Percentiles rank a stretch among this genome's conserved stretches.
Conservation (phyloP, 2,113 vertebrate species). For the Syngnathus typhle region DNA sequence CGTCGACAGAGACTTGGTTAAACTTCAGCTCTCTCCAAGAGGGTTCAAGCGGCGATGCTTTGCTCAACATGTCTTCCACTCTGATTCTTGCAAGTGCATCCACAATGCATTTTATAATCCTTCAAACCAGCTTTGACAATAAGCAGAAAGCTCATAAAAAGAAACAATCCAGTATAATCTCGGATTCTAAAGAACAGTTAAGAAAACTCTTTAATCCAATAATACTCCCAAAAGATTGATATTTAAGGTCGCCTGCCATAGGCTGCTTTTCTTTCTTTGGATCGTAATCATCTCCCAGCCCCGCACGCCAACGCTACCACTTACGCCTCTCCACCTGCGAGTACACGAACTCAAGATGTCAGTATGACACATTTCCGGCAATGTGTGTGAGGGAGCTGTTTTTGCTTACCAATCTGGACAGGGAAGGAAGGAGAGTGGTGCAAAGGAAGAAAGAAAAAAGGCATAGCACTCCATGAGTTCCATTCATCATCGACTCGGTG, state of each 20-base stretch:
- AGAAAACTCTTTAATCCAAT: conserved; percentile 47
- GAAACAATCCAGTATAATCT: conserved; percentile 66
- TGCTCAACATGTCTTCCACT: conserved; percentile 40
- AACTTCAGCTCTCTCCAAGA: neutral
- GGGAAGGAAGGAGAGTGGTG: conserved; percentile 7
- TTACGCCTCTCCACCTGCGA: conserved; percentile 55
- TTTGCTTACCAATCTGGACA: conserved; percentile 33
- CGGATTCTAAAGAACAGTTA: conserved; percentile 53
- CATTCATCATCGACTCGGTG: conserved; percentile 54
- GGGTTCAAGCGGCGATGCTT: neutral
- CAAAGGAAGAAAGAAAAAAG: conserved; percentile 4
- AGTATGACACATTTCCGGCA: conserved; percentile 45
- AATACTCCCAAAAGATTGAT: conserved; percentile 49
- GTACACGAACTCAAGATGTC: conserved; percentile 54
- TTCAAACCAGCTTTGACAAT: conserved; percentile 64
- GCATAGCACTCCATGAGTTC: conserved; percentile 20
- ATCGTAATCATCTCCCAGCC: conserved; percentile 11
- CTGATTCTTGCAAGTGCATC: conserved; percentile 54
- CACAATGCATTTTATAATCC: conserved; percentile 54
- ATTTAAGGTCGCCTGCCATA: conserved; percentile 28
- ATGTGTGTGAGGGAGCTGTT: conserved; percentile 16
- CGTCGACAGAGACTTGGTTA: neutral
- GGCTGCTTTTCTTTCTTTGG: neutral
- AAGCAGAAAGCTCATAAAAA: conserved; percentile 59
- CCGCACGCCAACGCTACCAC: conserved; percentile 21